These are phyloP conservation scores for Hololepta plana DNA, from an alignment of 2,888 invertebrate genomes.

Conservation along the genomic window DNA sequence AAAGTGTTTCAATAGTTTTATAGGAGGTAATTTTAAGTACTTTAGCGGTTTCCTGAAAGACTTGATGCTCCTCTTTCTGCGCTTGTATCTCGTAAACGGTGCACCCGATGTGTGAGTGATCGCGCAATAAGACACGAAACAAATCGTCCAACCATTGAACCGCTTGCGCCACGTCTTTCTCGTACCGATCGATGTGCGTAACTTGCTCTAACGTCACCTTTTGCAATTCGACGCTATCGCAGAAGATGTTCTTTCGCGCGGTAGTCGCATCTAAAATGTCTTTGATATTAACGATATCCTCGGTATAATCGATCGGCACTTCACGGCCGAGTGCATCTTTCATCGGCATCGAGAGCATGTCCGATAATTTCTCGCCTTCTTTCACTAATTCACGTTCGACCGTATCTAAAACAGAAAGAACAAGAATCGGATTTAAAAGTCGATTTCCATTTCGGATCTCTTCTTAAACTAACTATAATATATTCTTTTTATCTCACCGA, in stretches of 20 bases:
- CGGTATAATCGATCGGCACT: constrained; percentile 47
- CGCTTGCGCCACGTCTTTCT: constrained; percentile 57
- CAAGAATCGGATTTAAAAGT: constrained; percentile 1
- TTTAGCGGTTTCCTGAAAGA: constrained; percentile 62
- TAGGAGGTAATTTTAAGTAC: constrained; percentile 24
- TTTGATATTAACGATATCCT: constrained; percentile 52
- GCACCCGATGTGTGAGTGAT: constrained; percentile 55
- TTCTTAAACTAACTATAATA: too few species aligned
- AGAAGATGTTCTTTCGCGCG: constrained; percentile 49
- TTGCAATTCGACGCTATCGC: constrained; percentile 58
- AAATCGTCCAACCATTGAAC: constrained; percentile 62
- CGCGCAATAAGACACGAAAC: constrained; percentile 46
- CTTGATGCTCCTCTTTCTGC: constrained; percentile 56
- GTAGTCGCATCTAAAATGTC: constrained; percentile 51
- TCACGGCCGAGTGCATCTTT: constrained; percentile 60
- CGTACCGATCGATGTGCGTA: constrained; percentile 55
- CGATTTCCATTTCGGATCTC: not conserved
- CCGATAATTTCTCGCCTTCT: constrained; percentile 60
- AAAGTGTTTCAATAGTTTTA: constrained; percentile 3
- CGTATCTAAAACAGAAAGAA: constrained; percentile 31
- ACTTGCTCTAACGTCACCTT: constrained; percentile 63
- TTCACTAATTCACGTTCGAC: constrained; percentile 48
- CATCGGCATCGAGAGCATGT: constrained; percentile 59
- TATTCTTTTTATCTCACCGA: constrained; percentile 34
- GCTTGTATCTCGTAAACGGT: constrained; percentile 52